Base-by-base conservation (phyloP, 2,797 vertebrate species). In the Phalloptychus januarius region DNA sequence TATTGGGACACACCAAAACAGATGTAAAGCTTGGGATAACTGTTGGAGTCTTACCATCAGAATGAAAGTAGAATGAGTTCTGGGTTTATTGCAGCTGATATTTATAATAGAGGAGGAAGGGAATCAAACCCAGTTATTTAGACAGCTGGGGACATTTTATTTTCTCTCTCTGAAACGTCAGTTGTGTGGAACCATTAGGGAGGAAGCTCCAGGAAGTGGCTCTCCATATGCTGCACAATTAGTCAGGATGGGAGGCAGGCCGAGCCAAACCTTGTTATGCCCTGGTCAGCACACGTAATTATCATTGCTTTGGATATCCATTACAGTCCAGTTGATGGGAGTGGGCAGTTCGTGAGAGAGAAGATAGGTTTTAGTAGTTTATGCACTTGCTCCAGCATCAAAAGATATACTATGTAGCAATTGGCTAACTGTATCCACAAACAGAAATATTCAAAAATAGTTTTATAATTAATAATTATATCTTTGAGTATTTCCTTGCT, bases 61-160 rank as follows among this genome's bases (percentile, higher is more conserved):
- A 79, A 78, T 77, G 74, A 28, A 71, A 36, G 56, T 76, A 71
- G 77, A 79, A 82, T 81, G 63, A 58, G 28, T 80, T 85, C 77
- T 81, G 74, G 33, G 76, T 77, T 83, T 82, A 71, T 82, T 83
- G 77, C 61, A 85, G 74, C 77, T 77, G 77, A 88, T 80, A 84
- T 88, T 71, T 70, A 78, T 81, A 89, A 72, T 74, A 77, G 45
- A 78, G 23, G 28, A 44, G 79, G 78, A 72, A 48, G 75, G 77
- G 78, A 81, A 78, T 56, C 69, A 85, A 90, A 87, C 77, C n/a
- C 36, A 3, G 79, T 84, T 94, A 93, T 94, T 96, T 95, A 80
- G 90, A 94, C 94, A 95, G 94, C 94, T 95, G 94, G 85, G 89
- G 82, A 94, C 90, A 94, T 94, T 94, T 94, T 89, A 88, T 92